A percentile compares a stretch with the other conserved stretches of the same genome.
Conservation (phyloP, 2,797 vertebrate genomes). For the Clarias pachynema region DNA sequence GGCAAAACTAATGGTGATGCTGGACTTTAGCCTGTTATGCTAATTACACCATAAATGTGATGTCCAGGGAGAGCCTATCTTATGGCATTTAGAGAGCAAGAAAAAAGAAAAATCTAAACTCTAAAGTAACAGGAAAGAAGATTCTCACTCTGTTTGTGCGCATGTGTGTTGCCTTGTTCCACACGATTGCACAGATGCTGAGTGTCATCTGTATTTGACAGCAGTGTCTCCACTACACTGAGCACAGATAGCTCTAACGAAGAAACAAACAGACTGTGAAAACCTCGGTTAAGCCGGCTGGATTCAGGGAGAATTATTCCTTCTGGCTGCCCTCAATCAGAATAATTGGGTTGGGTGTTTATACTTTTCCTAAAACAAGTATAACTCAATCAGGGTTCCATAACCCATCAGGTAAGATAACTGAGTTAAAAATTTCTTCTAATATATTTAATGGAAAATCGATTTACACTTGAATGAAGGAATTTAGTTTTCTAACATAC, state of each 20-base stretch:
- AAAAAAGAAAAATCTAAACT: not conserved
- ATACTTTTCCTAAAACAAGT: conserved; percentile 34
- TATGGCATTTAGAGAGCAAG: not conserved
- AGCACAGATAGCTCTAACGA: conserved; percentile 42
- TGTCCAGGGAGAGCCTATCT: not conserved
- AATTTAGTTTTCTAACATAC: conserved; percentile 9
- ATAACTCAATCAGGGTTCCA: conserved; percentile 21
- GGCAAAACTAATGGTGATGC: too few species aligned
- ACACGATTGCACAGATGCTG: conserved; percentile 39
- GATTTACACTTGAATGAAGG: conserved; percentile 18
- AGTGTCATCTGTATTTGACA: conserved; percentile 51
- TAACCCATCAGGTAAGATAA: conserved; percentile 18
- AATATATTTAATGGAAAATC: conserved; percentile 12
- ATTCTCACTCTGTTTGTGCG: not conserved
- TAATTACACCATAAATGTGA: conserved; percentile 3
- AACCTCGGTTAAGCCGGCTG: conserved; percentile 21
- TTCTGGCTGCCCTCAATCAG: conserved; percentile 8
- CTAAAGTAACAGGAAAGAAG: conserved; percentile 8
- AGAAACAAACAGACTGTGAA: conserved; percentile 40
- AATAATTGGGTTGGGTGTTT: conserved; percentile 20
- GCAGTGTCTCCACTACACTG: conserved; percentile 36
- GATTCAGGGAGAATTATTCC: conserved; percentile 29
- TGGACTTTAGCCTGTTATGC: not conserved
- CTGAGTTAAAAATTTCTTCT: not conserved
- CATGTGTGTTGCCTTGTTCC: conserved; percentile 33